phyloP scores from a whole-genome alignment of 2,888 invertebrate species.

The Drosophila limbata region DNA sequence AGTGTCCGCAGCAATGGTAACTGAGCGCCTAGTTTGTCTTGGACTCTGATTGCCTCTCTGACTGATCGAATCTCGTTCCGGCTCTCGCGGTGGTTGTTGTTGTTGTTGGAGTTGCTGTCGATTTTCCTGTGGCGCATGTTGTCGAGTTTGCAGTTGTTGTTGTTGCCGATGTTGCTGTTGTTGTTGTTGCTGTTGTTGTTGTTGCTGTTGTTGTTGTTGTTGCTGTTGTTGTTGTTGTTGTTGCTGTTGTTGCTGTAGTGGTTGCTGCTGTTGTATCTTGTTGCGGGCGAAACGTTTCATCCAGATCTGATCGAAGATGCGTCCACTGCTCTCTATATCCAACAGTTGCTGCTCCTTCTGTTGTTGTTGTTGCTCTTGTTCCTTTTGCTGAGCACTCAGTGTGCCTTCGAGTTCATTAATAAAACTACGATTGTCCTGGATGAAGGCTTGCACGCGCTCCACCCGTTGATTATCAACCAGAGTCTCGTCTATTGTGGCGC shows the following conservation, averaged over 20 bases:
- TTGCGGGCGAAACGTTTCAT: slow-evolving; percentile 50
- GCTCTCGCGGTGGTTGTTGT: not conserved
- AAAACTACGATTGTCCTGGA: slow-evolving; percentile 83
- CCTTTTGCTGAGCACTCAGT: slow-evolving; percentile 47
- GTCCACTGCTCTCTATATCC: slow-evolving; percentile 58
- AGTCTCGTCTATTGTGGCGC: slow-evolving; percentile 30
- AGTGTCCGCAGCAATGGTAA: not conserved
- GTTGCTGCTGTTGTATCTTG: not conserved
- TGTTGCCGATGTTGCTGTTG: not conserved
- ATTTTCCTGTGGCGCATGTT: not conserved
- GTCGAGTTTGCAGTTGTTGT: not conserved
- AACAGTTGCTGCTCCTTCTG: slow-evolving; percentile 5
- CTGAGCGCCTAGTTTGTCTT: not conserved
- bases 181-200: not conserved
- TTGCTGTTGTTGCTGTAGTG: not conserved
- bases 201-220: not conserved
- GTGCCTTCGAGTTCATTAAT: slow-evolving; percentile 82
- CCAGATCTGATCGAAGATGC: slow-evolving; percentile 77
- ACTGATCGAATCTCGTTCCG: slow-evolving; percentile 11
- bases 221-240: not conserved
- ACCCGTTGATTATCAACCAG: slow-evolving; percentile 61
- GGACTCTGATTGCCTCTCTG: not conserved
- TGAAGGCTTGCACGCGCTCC: slow-evolving; percentile 78
- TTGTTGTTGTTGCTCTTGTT: slow-evolving; percentile 29
- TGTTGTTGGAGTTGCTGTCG: not conserved